phyloP scores from a whole-genome alignment of 2,888 invertebrate genomes.

The Neelides folsomi region DNA sequence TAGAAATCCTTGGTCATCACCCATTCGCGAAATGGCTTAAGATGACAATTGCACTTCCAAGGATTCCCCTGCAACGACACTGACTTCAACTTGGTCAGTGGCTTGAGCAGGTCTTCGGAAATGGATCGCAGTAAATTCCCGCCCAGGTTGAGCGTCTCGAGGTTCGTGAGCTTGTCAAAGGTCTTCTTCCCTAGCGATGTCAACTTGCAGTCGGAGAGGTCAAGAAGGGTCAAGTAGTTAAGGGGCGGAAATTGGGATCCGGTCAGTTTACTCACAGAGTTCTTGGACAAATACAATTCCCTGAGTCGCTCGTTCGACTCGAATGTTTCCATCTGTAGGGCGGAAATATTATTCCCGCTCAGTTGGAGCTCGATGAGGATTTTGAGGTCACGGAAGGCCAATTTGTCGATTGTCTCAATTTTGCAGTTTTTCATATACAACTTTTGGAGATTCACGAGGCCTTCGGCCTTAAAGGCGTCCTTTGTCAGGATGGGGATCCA shows the following conservation, averaged over 20 bases:
- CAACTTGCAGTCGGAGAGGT: conserved; percentile 66
- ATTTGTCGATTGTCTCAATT: conserved; percentile 15
- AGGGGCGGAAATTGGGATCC: conserved; percentile 59
- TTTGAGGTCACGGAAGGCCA: conserved; percentile 21
- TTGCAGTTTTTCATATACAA: conserved; percentile 52
- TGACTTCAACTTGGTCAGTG: conserved; percentile 63
- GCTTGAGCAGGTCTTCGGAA: conserved; percentile 46
- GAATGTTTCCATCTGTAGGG: conserved; percentile 20
- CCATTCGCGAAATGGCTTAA: conserved; percentile 73
- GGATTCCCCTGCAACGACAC: conserved; percentile 70
- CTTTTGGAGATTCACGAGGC: conserved; percentile 69
- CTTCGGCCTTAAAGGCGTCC: conserved; percentile 64
- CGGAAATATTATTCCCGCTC: conserved; percentile 16
- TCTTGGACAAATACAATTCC: conserved; percentile 15
- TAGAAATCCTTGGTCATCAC: conserved; percentile 64
- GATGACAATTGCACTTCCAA: conserved; percentile 78
- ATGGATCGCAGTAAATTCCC: conserved; percentile 62
- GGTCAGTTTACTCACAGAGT: conserved; percentile 15
- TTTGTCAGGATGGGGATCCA: conserved; percentile 58
- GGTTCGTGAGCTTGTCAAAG: conserved; percentile 56
- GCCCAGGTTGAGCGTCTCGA: conserved; percentile 64
- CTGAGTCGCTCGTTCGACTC: conserved; percentile 17
- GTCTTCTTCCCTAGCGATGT: conserved; percentile 61
- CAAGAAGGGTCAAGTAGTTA: conserved; percentile 64
- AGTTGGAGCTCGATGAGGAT: conserved; percentile 23